These are phyloP conservation scores for Macrotis lagotis DNA, from an alignment of 2,113 vertebrate species.

Conservation along the genomic window DNA sequence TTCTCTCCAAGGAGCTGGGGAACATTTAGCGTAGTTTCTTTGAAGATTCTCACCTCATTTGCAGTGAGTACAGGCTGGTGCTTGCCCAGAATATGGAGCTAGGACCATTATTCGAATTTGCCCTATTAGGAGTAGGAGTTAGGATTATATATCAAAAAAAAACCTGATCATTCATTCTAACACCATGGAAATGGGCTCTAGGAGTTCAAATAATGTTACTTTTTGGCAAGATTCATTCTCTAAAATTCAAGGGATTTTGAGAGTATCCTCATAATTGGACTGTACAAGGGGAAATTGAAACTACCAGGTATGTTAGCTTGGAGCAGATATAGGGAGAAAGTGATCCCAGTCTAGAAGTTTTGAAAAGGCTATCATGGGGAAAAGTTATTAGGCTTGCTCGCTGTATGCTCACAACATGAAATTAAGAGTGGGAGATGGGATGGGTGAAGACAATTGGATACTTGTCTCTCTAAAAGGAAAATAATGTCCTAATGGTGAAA, in stretches of 20 bases:
- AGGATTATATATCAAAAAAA: background rate
- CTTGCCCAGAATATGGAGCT: background rate
- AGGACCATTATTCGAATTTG: background rate
- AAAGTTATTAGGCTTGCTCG: background rate
- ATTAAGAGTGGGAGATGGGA: background rate
- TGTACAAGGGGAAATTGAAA: background rate
- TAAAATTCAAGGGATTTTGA: background rate
- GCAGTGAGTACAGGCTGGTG: background rate
- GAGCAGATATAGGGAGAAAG: background rate
- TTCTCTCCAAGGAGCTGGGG: background rate
- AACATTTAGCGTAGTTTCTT: background rate
- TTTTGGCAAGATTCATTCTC: background rate
- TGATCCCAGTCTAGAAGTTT: background rate
- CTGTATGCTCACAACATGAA: background rate
- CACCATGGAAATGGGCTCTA: background rate
- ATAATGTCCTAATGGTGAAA: background rate
- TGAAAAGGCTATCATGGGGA: background rate
- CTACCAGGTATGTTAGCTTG: background rate
- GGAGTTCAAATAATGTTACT: background rate
- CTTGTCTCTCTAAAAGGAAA: background rate
- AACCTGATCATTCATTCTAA: background rate
- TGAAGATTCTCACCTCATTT: background rate
- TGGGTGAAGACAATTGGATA: background rate
- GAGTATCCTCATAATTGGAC: background rate
- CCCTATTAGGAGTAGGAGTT: background rate